A percentile compares a stretch with the other conserved stretches of the same genome.
Conservation (phyloP, 2,888 invertebrate genomes). For the Calameuta pallipes region DNA sequence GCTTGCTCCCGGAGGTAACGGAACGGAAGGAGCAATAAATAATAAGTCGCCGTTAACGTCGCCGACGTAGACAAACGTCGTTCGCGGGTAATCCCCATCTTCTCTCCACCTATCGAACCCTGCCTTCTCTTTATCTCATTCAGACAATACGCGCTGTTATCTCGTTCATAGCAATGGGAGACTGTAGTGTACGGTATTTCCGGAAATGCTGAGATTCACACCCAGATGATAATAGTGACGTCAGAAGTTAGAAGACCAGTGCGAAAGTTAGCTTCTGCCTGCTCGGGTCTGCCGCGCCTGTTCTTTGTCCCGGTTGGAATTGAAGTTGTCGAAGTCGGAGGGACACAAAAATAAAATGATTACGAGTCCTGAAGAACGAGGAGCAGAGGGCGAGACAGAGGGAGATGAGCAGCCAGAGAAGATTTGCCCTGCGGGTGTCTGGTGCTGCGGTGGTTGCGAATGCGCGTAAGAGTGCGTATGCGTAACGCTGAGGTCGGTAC, state of each 20-base stretch:
- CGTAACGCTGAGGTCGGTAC: conserved; percentile 5
- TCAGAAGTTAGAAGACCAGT: background rate
- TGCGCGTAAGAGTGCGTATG: conserved; percentile 4
- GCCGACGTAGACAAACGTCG: background rate
- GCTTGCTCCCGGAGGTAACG: background rate
- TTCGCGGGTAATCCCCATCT: background rate
- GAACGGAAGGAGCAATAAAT: background rate
- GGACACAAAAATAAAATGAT: background rate
- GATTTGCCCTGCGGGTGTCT: background rate
- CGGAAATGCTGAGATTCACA: background rate
- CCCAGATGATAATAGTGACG: background rate
- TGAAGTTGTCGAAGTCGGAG: background rate
- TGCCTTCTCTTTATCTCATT: background rate
- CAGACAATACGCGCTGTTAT: background rate
- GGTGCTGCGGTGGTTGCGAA: background rate
- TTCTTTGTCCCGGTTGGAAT: background rate
- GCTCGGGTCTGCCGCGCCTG: too few relatives aligned
- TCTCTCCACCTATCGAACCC: background rate
- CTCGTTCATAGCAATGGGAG: background rate
- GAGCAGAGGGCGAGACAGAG: background rate
- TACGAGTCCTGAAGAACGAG: background rate
- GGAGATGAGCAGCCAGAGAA: background rate
- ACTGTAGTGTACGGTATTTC: background rate
- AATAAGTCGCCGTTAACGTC: background rate
- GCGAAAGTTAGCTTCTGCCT: background rate